Conservation (phyloP, 2,888 invertebrate species). For the Spodoptera littoralis region DNA sequence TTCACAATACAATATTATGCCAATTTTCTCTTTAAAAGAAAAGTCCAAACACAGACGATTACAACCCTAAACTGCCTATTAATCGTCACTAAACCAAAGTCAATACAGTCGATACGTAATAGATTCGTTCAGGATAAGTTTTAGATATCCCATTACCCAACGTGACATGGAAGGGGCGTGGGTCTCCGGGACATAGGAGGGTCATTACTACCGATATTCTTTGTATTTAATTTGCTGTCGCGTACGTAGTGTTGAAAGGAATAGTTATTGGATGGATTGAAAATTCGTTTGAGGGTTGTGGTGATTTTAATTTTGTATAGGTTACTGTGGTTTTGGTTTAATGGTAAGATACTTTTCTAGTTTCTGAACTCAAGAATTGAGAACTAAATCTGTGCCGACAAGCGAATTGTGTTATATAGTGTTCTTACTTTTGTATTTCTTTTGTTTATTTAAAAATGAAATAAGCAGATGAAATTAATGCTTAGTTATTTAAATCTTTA, state of each 20-base stretch:
- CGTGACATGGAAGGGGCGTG: conserved; percentile 74
- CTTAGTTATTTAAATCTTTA: no score
- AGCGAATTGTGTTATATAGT: no score
- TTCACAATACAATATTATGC: no score
- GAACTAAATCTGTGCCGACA: no score
- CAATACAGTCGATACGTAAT: conserved; percentile 36
- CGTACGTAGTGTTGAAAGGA: conserved; percentile 19
- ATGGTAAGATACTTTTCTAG: no score
- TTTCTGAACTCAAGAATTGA: no score
- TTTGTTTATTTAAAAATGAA: no score
- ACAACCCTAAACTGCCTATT: background rate
- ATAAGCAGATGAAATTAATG: no score
- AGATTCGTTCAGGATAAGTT: conserved; percentile 47
- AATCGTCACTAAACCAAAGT: conserved; percentile 22
- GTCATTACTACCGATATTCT: conserved; percentile 62
- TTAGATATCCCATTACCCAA: conserved; percentile 67
- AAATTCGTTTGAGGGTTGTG: conserved; percentile 4
- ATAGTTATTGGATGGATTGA: conserved; percentile 33
- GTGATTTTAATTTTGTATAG: background rate
- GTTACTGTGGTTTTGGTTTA: no score
- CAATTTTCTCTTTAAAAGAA: no score
- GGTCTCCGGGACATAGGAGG: conserved; percentile 42
- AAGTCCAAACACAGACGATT: background rate
- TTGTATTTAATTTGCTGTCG: conserved; percentile 54
- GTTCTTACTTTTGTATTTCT: no score